Evolutionary conservation across 1,140 invertebrate genomes (phyloP).

Genomic region (Bombus sylvicola): DNA sequence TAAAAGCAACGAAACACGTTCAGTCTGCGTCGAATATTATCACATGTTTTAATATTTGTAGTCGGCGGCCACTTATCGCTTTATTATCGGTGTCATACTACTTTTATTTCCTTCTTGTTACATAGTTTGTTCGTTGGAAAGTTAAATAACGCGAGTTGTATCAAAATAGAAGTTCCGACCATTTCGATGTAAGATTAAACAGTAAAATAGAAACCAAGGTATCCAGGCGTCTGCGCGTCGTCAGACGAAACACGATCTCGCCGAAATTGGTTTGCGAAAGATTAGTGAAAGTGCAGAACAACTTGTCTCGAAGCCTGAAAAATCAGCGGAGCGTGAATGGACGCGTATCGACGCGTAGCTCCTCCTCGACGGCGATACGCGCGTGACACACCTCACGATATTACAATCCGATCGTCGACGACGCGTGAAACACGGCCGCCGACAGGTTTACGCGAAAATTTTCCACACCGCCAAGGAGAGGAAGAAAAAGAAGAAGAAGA

Average conservation of each 20-base stretch:
- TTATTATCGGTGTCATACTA: no score
- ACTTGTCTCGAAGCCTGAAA: background rate
- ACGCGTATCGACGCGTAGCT: background rate
- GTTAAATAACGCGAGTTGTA: no score
- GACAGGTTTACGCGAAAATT: conserved; percentile 11
- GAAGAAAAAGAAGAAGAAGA: background rate
- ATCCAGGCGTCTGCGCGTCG: no score
- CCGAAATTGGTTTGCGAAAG: background rate
- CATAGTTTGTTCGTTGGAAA: no score
- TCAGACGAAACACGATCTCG: background rate
- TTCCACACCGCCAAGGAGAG: background rate
- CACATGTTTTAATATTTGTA: no score
- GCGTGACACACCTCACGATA: background rate
- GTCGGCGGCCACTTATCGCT: no score
- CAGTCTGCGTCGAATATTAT: no score
- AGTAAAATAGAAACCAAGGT: no score
- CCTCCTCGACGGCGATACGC: background rate
- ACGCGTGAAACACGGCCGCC: background rate
- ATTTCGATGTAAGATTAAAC: no score
- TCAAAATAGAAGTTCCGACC: no score
- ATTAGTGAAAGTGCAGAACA: conserved; percentile 16
- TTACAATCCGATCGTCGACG: background rate
- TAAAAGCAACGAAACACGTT: no score
- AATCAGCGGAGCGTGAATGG: background rate
- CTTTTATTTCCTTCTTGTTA: no score